These are phyloP conservation scores for Drosophila nr. fundita DNA, from an alignment of 2,888 invertebrate species.

Conservation along the genomic window DNA sequence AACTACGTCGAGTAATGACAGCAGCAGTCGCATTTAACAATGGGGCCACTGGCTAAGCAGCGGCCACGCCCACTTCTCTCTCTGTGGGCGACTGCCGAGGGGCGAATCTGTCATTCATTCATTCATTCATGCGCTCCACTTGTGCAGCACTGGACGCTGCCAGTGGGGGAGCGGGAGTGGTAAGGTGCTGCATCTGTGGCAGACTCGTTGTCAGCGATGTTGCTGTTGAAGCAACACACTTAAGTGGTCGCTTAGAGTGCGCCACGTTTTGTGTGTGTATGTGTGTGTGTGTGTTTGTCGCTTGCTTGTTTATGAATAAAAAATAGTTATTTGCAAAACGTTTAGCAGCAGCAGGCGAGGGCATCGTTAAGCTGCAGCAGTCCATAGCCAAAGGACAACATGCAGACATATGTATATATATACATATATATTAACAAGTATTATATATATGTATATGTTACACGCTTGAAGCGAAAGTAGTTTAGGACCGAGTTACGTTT, in stretches of 20 bases:
- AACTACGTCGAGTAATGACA: conserved; percentile 66
- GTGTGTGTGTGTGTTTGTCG: conserved; percentile 25
- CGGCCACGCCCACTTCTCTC: conserved; percentile 66
- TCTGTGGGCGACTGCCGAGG: conserved; percentile 60
- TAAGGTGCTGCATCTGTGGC: conserved; percentile 50
- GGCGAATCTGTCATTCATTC: conserved; percentile 70
- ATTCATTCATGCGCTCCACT: conserved; percentile 73
- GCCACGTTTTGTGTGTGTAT: conserved; percentile 57
- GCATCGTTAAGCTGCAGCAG: conserved; percentile 37
- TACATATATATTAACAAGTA: not conserved
- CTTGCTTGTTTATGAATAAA: conserved; percentile 80
- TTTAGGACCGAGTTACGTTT: conserved; percentile 35
- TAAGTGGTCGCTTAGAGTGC: conserved; percentile 78
- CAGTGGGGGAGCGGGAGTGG: conserved; percentile 4
- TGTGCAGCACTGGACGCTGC: conserved; percentile 68
- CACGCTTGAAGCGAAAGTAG: conserved; percentile 8
- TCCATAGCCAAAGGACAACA: conserved; percentile 26
- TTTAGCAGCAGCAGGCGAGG: conserved; percentile 66
- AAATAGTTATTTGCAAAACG: conserved; percentile 81
- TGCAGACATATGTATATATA: not conserved
- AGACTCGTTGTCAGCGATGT: conserved; percentile 46
- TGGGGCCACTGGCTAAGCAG: conserved; percentile 63
- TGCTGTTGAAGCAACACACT: conserved; percentile 68
- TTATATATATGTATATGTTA: not conserved
- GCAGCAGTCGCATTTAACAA: conserved; percentile 67